Base-by-base conservation (phyloP, 2,797 vertebrate species). In the Gallinago nigripennis region DNA sequence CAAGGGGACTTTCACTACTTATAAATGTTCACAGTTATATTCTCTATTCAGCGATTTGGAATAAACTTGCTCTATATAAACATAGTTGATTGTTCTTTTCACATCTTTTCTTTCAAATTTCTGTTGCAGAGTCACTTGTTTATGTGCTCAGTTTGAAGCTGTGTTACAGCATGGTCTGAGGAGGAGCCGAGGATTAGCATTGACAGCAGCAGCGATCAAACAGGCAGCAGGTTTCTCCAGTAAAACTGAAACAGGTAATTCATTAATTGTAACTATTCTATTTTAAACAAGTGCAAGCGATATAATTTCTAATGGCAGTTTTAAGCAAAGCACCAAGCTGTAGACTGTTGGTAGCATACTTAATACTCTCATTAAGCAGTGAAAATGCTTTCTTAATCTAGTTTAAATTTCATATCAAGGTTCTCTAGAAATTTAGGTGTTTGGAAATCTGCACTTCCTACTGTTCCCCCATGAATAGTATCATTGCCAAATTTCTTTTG, bases 121-220 rank as follows among this genome's bases (percentile, higher is more conserved):
- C 81, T 95, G n/a, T 96, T 89, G 82, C 98, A 99, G 99, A 96
- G 99, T 99, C 65, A 99, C 99, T 90, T 99, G 99, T 92, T 97
- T 99, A 78, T 99, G 99, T 41, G 99, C 99, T 92, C 99, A 99
- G 98, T 99, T 99, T 91, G 99, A 99, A 96, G 98, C 98, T 0
- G 99, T 99, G 89, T 97, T 99, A 83, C 99, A 99, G 98, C 99
- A 99, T 20, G 99, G 99, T 60, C 98, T 99, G 98, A 99, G 98
- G 98, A 99, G 99, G 97, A 99, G 98, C 89, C 97, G 99, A 41
- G 99, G 99, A 11, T 92, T 99, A 83, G 99, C 99, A 0, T 98
- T 99, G 83, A 99, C 99, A 1, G 99, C 99, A 7, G 99, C 99
- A 2, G 99, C 99, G 2, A 98, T 99, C 94, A 99, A 99, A 95